phyloP scores from a whole-genome alignment of 2,888 invertebrate species.

The Epinotia bilunana region DNA sequence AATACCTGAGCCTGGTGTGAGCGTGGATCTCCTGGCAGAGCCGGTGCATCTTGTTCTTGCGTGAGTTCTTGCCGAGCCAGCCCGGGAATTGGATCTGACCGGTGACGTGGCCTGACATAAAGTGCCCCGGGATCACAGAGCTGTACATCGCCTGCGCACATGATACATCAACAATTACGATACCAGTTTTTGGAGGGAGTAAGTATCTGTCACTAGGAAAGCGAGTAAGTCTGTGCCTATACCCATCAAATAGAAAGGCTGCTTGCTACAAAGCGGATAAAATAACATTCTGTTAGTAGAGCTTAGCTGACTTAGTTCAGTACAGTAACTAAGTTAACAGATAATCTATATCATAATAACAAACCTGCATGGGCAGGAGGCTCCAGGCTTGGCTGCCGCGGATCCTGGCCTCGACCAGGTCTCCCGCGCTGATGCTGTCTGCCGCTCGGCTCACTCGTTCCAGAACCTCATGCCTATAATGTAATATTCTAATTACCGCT shows the following conservation, averaged over 20 bases:
- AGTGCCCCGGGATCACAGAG: slow-evolving; percentile 95
- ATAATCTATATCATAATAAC: not conserved
- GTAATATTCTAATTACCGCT: not conserved
- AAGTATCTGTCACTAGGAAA: no score
- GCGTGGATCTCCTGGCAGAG: slow-evolving; percentile 92
- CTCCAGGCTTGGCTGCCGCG: slow-evolving; percentile 93
- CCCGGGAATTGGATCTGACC: slow-evolving; percentile 95
- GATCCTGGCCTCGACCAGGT: slow-evolving; percentile 92
- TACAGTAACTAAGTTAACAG: not conserved
- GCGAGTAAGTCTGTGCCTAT: no score
- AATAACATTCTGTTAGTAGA: not conserved
- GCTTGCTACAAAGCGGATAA: not conserved
- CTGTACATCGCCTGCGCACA: slow-evolving; percentile 92
- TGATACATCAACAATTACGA: no score
- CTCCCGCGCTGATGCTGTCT: slow-evolving; percentile 93
- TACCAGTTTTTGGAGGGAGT: no score
- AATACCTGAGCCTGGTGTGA: slow-evolving; percentile 92
- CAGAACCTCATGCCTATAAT: slow-evolving; percentile 84
- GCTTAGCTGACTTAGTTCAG: not conserved
- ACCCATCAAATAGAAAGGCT: no score
- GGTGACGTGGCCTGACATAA: slow-evolving; percentile 91
- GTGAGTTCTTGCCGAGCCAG: slow-evolving; percentile 99
- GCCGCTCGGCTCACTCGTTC: slow-evolving; percentile 91
- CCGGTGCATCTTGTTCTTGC: slow-evolving; percentile 90
- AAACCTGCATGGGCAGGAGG: slow-evolving; percentile 89